A percentile compares a stretch with the other conserved stretches of the same genome.
Evolutionary conservation across 1,140 invertebrate genomes (phyloP).

Genomic region (Diorhabda carinulata): DNA sequence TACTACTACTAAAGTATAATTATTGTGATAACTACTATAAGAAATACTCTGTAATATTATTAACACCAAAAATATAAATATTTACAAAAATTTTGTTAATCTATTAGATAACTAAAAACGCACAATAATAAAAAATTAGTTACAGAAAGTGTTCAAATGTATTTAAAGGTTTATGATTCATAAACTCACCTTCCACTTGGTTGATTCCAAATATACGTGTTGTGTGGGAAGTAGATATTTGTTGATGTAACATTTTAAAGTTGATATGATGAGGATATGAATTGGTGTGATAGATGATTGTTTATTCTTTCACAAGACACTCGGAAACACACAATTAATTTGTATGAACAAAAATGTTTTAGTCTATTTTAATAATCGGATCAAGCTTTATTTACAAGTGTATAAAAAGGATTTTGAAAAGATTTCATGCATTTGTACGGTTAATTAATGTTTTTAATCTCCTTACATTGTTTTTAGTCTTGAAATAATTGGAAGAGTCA

Average conservation of each 20-base stretch:
- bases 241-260: conserved; percentile 10
- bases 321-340: conserved; percentile 1
- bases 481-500: conserved; percentile 30
- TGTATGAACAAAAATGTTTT: not conserved
- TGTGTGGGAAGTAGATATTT: conserved; percentile 9
- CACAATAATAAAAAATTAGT: no score
- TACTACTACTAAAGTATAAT: no score
- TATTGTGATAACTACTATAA: no score
- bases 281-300: not conserved
- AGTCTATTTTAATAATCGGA: not conserved
- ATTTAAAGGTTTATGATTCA: conserved; percentile 4
- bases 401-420: conserved; percentile 11
- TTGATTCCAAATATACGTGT: conserved; percentile 14
- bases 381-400: conserved; percentile 8
- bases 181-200: conserved; percentile 13
- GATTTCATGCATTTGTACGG: conserved; percentile 36
- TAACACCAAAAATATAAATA: no score
- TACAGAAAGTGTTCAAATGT: not conserved
- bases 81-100: no score
- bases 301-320: conserved; percentile 5
- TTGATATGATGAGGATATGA: conserved; percentile 4
- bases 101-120: no score
- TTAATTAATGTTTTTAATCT: conserved; percentile 34
- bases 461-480: conserved; percentile 38
- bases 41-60: no score